These are phyloP conservation scores for Gouania willdenowi DNA, from an alignment of 2,797 vertebrate species.

Conservation along the genomic window DNA sequence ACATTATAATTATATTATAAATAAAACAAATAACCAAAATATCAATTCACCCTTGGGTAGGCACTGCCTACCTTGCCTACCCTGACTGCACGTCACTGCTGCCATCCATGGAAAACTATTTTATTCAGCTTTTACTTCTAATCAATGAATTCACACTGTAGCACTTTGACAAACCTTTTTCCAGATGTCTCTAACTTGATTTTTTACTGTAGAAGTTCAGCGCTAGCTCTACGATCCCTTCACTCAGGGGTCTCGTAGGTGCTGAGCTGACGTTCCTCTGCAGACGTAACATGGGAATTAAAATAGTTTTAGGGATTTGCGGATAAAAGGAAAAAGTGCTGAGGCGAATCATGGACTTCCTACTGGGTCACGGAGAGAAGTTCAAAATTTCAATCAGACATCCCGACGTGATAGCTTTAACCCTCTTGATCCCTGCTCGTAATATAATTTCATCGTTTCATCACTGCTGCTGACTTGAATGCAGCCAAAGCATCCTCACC, in stretches of 20 bases:
- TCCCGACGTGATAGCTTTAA: conserved; percentile 38
- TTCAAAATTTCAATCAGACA: conserved; percentile 61
- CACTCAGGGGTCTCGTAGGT: conserved; percentile 48
- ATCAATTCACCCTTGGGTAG: too few relatives aligned
- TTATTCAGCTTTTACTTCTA: too few relatives aligned
- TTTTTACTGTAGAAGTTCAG: too few relatives aligned
- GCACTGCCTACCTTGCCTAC: too few relatives aligned
- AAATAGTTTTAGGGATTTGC: conserved; percentile 58
- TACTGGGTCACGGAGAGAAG: conserved; percentile 23
- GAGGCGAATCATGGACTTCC: conserved; percentile 45
- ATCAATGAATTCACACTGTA: too few relatives aligned
- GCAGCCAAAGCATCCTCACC: conserved; percentile 28
- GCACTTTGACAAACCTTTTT: too few relatives aligned
- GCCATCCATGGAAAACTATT: too few relatives aligned
- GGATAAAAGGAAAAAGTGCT: conserved; percentile 56
- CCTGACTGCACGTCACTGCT: too few relatives aligned
- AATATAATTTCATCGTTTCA: conserved; percentile 48
- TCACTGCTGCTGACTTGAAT: conserved; percentile 36
- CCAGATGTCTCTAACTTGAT: too few relatives aligned
- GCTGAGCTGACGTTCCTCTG: conserved; percentile 50
- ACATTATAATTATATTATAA: too few relatives aligned
- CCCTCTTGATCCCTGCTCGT: conserved; percentile 35
- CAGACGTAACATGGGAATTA: conserved; percentile 35
- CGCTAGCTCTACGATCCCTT: too few relatives aligned
- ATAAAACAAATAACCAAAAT: too few relatives aligned